Percentiles rank a stretch among this genome's conserved stretches.
These are phyloP conservation scores for Turritopsis dohrnii DNA, from an alignment of 30 jellyfish, hydroid and myxozoan species.

Conservation along the genomic window DNA sequence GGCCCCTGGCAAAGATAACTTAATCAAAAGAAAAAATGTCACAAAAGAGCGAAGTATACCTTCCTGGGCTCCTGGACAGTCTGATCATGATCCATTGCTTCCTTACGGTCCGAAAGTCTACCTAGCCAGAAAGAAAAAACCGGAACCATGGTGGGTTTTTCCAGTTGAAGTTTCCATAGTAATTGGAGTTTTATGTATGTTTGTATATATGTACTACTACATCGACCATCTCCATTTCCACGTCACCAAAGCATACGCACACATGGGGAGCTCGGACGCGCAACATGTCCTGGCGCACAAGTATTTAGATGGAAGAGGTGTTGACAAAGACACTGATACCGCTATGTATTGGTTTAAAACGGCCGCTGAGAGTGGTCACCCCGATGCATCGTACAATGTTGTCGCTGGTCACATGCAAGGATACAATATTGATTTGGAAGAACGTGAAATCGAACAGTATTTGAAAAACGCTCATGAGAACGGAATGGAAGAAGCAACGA, in stretches of 20 bases:
- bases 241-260: constrained; percentile 86
- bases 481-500: constrained; percentile 83
- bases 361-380: constrained; percentile 85
- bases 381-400: constrained; percentile 77
- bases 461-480: constrained; percentile 75
- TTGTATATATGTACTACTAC: constrained; percentile 78
- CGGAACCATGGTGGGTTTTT: constrained; percentile 89
- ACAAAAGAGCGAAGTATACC: constrained; percentile 35
- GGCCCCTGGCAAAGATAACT: background rate
- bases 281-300: constrained; percentile 86
- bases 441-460: constrained; percentile 82
- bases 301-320: constrained; percentile 75
- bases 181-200: constrained; percentile 63
- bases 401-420: constrained; percentile 98
- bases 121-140: constrained; percentile 84
- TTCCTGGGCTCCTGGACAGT: constrained; percentile 89
- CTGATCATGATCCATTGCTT: constrained; percentile 75
- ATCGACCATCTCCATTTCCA: constrained; percentile 80
- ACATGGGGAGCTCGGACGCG: constrained; percentile 93
- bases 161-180: constrained; percentile 57
- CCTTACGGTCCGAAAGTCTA: constrained; percentile 93
- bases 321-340: constrained; percentile 66
- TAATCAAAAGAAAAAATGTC: background rate
- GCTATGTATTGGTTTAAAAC: constrained; percentile 96
- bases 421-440: constrained; percentile 77